Evolutionary conservation across 1,140 invertebrate genomes (phyloP).

Genomic region (Heliconius eleuchia): DNA sequence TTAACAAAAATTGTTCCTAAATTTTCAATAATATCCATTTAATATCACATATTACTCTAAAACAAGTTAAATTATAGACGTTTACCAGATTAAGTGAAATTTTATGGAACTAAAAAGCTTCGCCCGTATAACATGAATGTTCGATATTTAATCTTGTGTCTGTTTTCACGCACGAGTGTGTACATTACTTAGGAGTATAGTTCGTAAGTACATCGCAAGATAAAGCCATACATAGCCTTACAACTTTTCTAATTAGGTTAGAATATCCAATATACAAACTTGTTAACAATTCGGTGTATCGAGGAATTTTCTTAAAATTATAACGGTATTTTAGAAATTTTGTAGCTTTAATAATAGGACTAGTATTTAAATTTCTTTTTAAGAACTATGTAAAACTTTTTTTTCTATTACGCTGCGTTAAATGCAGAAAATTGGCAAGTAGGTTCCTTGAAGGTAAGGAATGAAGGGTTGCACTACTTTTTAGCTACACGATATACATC

Average conservation of each 20-base stretch:
- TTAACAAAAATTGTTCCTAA: not conserved
- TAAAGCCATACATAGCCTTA: slow-evolving; percentile 30
- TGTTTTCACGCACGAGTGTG: slow-evolving; percentile 16
- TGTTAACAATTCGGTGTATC: not conserved
- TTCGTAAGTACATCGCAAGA: slow-evolving; percentile 23
- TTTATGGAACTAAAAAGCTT: not conserved
- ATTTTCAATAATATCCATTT: not conserved
- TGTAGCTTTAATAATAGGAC: too few relatives aligned
- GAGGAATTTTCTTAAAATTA: not conserved
- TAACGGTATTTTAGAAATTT: not conserved
- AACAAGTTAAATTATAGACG: slow-evolving; percentile 6
- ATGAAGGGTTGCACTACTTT: not conserved
- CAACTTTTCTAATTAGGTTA: slow-evolving; percentile 31
- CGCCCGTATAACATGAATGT: slow-evolving; percentile 12
- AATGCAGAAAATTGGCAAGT: too few relatives aligned
- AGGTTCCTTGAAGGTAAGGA: too few relatives aligned
- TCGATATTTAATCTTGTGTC: slow-evolving; percentile 17
- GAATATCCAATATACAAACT: slow-evolving; percentile 10
- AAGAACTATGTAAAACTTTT: too few relatives aligned
- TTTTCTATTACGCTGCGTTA: too few relatives aligned
- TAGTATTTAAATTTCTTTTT: too few relatives aligned
- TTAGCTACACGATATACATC: not conserved
- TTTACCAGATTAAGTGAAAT: not conserved
- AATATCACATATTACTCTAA: slow-evolving; percentile 8
- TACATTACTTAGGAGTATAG: slow-evolving; percentile 11